phyloP scores from a whole-genome alignment of 2,888 invertebrate species.

The Drosophila trichaetosa region DNA sequence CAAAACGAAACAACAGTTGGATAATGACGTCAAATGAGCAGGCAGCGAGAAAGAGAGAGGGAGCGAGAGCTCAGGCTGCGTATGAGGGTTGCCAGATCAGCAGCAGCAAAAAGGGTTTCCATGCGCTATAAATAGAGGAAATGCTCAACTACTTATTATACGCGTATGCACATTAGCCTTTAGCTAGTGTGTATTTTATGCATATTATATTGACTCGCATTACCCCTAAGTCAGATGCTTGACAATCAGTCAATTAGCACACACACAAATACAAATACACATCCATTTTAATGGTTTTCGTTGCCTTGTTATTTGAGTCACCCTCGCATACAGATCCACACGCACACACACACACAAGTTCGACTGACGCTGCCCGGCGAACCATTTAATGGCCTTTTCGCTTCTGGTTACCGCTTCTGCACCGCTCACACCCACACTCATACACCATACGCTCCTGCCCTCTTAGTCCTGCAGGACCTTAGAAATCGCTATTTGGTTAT shows the following conservation, averaged over 20 bases:
- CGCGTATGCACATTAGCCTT: constrained; percentile 24
- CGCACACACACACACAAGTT: constrained; percentile 24
- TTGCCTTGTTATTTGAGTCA: constrained; percentile 51
- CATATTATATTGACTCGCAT: constrained; percentile 29
- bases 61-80: constrained; percentile 6
- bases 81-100: constrained; percentile 42
- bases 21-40: constrained; percentile 60
- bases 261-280: constrained; percentile 9
- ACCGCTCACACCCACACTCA: constrained; percentile 1
- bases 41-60: constrained; percentile 11
- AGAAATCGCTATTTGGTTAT: constrained; percentile 71
- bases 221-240: constrained; percentile 30
- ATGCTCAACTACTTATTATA: constrained; percentile 24
- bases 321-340: constrained; percentile 39
- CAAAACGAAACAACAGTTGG: constrained; percentile 54
- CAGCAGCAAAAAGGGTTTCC: constrained; percentile 20
- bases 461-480: constrained; percentile 20
- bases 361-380: constrained; percentile 43
- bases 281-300: constrained; percentile 44
- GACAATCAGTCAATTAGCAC: constrained; percentile 51
- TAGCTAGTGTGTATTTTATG: constrained; percentile 26
- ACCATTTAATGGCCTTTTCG: constrained; percentile 67
- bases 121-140: constrained; percentile 12
- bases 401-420: constrained; percentile 43
- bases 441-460: background rate